Evolutionary conservation across 2,797 vertebrate genomes (phyloP).

Genomic region (Eulemur coronatus): DNA sequence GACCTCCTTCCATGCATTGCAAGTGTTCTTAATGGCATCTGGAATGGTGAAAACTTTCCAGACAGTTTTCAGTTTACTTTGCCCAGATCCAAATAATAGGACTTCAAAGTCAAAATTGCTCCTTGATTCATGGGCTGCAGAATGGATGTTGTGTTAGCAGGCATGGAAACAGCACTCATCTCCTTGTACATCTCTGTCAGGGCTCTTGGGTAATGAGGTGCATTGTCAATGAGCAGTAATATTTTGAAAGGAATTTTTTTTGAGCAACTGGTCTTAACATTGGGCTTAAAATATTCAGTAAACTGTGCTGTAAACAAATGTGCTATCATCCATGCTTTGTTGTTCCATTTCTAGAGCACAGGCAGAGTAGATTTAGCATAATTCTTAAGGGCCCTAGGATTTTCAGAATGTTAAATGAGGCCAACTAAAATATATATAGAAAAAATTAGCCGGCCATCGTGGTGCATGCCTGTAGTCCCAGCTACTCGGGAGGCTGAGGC

Average conservation of each 20-base stretch:
- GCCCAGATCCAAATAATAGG: background rate
- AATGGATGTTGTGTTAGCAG: background rate
- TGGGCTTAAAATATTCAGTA: background rate
- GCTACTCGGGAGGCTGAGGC: too few relatives aligned
- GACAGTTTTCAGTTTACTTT: background rate
- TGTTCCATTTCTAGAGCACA: background rate
- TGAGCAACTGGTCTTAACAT: background rate
- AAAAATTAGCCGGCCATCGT: too few relatives aligned
- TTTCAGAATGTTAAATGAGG: background rate
- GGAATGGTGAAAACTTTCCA: background rate
- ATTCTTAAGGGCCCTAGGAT: background rate
- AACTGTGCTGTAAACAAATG: background rate
- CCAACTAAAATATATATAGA: too few relatives aligned
- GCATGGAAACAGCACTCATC: background rate
- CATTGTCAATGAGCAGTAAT: background rate
- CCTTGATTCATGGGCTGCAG: background rate
- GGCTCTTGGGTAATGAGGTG: background rate
- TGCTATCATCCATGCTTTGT: background rate
- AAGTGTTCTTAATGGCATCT: background rate
- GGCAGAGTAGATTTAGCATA: background rate
- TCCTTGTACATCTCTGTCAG: background rate
- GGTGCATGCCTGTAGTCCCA: too few relatives aligned
- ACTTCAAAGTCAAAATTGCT: background rate
- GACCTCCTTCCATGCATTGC: background rate
- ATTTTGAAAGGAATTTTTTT: background rate